Evolutionary conservation across 2,113 vertebrate genomes (phyloP).

Genomic region (Euleptes europaea): DNA sequence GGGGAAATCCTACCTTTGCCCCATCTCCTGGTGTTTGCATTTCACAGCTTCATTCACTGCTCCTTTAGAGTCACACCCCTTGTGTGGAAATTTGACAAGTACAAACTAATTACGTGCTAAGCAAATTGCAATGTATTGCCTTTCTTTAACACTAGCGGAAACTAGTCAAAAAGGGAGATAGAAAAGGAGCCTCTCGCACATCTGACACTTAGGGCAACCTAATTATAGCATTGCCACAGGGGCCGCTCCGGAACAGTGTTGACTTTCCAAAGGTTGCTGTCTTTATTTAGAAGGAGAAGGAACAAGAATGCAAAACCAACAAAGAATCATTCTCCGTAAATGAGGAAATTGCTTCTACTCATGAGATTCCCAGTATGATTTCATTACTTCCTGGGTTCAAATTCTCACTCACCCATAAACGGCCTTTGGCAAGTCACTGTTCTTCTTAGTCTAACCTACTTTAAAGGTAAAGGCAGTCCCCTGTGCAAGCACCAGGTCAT

Average conservation of each 20-base stretch:
- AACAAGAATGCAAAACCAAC: not conserved
- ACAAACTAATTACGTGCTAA: fast-evolving
- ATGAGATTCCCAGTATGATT: not conserved
- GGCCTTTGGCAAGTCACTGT: not conserved
- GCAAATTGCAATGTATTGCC: not conserved
- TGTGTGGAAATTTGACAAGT: fast-evolving
- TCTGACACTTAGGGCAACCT: not conserved
- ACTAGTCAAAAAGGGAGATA: not conserved
- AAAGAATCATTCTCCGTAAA: not conserved
- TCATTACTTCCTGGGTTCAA: not conserved
- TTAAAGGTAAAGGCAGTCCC: no score
- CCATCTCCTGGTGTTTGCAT: not conserved
- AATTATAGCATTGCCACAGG: not conserved
- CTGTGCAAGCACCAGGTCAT: no score
- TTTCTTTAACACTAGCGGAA: not conserved
- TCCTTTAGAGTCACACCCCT: not conserved
- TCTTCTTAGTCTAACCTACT: not conserved
- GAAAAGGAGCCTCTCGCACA: not conserved
- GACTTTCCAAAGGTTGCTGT: not conserved
- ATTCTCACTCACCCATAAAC: not conserved
- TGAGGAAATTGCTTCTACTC: not conserved
- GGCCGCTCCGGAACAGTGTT: fast-evolving
- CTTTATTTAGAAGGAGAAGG: not conserved
- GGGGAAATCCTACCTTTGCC: fast-evolving
- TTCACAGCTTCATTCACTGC: fast-evolving